Conservation (phyloP, 2,797 vertebrate species). For the Chaunax sp. region DNA sequence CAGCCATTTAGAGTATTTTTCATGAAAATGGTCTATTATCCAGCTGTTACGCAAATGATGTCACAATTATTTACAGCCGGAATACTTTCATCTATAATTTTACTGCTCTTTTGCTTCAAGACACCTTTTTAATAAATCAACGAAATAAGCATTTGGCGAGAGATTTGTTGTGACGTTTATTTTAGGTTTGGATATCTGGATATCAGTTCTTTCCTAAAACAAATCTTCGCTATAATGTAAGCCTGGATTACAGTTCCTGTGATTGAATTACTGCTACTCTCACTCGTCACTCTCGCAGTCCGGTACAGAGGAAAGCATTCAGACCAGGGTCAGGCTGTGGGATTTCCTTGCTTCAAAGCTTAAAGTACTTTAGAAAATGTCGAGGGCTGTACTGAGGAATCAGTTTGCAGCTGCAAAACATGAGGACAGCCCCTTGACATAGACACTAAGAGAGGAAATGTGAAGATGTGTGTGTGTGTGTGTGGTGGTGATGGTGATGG, state of each 20-base stretch:
- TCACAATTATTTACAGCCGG: conserved; percentile 50
- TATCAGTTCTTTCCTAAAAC: background rate
- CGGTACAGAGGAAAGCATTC: conserved; percentile 14
- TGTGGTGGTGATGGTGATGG: background rate
- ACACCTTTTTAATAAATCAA: conserved; percentile 7
- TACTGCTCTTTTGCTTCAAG: conserved; percentile 35
- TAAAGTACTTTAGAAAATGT: conserved; percentile 59
- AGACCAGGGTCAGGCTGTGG: conserved; percentile 23
- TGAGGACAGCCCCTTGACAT: conserved; percentile 41
- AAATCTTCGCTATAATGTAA: background rate
- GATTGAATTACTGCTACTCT: conserved; percentile 26
- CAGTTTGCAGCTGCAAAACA: conserved; percentile 46
- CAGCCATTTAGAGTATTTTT: conserved; percentile 44
- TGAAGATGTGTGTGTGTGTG: conserved; percentile 35
- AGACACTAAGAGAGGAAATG: conserved; percentile 45
- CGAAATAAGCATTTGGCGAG: conserved; percentile 13
- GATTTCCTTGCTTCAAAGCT: conserved; percentile 37
- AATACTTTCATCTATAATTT: conserved; percentile 46
- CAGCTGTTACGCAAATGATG: conserved; percentile 38
- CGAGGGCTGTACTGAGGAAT: conserved; percentile 52
- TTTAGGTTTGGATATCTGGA: conserved; percentile 2
- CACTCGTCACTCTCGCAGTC: conserved; percentile 24
- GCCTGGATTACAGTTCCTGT: conserved; percentile 10
- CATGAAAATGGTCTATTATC: conserved; percentile 30
- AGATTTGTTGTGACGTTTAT: background rate